phyloP scores from a whole-genome alignment of 2,888 invertebrate genomes.

The Molorchus minor region DNA sequence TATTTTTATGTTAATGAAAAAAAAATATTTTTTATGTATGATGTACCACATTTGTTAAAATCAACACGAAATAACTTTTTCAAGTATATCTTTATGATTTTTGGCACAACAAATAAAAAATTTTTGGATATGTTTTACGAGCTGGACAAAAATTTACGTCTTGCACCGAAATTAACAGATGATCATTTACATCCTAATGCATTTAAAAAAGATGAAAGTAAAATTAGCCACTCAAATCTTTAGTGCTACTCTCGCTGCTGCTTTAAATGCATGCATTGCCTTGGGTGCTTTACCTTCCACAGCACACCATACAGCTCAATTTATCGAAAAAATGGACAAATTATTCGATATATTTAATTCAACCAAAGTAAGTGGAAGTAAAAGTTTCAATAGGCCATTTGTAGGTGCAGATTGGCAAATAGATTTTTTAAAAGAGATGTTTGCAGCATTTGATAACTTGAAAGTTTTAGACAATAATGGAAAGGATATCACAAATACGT shows the following conservation, averaged over 20 bases:
- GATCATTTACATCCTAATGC: background rate
- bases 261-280: background rate
- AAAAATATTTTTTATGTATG: background rate
- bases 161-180: background rate
- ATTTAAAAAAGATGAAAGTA: background rate
- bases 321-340: background rate
- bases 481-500: background rate
- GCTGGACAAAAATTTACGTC: background rate
- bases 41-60: constrained; percentile 3
- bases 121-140: background rate
- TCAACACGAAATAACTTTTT: background rate
- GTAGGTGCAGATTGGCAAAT: background rate
- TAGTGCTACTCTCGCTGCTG: background rate
- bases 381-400: background rate
- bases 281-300: background rate
- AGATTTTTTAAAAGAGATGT: background rate
- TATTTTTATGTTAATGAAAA: background rate
- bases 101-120: background rate
- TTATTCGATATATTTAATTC: background rate
- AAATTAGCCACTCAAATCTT: background rate
- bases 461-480: background rate
- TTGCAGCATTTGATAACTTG: background rate
- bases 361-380: background rate
- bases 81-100: background rate
- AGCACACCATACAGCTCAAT: background rate